phyloP scores from a whole-genome alignment of 2,113 vertebrate genomes.

The Istiophorus platypterus region DNA sequence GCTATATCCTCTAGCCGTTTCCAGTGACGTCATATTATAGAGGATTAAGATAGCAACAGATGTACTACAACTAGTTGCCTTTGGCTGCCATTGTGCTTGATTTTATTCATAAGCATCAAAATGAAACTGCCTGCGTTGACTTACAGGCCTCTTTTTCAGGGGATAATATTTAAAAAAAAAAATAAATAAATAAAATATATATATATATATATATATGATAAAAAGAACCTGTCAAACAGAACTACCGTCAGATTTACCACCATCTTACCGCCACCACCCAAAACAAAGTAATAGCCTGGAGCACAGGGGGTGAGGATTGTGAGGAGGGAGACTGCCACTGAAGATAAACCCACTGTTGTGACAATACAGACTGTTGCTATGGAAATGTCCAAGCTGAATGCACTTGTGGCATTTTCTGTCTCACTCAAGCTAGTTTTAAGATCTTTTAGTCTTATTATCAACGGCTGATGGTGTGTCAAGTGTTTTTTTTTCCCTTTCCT shows the following conservation, averaged over 20 bases:
- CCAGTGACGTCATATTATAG: constrained; percentile 67
- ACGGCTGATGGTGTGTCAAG: not conserved
- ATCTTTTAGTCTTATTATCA: not conserved
- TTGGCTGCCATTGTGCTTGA: constrained; percentile 70
- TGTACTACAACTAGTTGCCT: constrained; percentile 73
- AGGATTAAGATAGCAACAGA: constrained; percentile 81
- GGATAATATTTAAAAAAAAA: constrained; percentile 22
- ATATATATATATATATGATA: too few relatives aligned
- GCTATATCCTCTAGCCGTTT: constrained; percentile 40
- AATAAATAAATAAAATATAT: too few relatives aligned
- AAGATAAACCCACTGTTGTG: constrained; percentile 42
- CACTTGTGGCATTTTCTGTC: not conserved
- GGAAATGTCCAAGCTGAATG: constrained; percentile 26
- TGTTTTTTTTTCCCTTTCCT: not conserved
- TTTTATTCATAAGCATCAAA: constrained; percentile 58
- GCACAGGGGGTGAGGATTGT: constrained; percentile 5
- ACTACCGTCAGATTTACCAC: constrained; percentile 7
- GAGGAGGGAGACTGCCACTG: constrained; percentile 7
- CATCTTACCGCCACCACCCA: constrained; percentile 26
- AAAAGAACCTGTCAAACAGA: constrained; percentile 31
- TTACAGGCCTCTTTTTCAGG: not conserved
- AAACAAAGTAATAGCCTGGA: constrained; percentile 31
- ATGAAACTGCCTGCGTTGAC: constrained; percentile 14
- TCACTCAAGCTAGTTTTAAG: not conserved
- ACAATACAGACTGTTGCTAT: constrained; percentile 38